These are phyloP conservation scores for Drosophila cardini DNA, from an alignment of 1,140 invertebrate species.

Conservation along the genomic window DNA sequence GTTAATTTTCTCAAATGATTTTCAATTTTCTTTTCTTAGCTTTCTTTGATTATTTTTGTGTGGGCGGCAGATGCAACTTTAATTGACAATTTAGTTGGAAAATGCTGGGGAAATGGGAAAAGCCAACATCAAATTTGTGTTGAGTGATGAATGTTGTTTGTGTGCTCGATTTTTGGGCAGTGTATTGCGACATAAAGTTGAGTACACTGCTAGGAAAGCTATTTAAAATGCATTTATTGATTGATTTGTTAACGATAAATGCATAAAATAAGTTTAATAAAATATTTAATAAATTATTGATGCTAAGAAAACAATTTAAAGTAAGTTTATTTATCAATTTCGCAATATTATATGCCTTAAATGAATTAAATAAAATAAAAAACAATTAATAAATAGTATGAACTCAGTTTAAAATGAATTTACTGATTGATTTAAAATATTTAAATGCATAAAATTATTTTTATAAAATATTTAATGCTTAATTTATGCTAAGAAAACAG, in stretches of 20 bases:
- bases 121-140: background rate
- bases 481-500: too few species aligned
- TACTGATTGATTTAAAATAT: too few species aligned
- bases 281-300: background rate
- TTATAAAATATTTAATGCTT: too few species aligned
- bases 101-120: slow-evolving; percentile 43
- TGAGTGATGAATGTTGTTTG: slow-evolving; percentile 25
- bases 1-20: slow-evolving; percentile 42
- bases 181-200: background rate
- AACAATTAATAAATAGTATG: background rate
- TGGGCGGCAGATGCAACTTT: slow-evolving; percentile 62
- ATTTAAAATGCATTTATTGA: too few species aligned
- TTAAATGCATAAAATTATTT: too few species aligned
- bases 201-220: background rate
- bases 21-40: slow-evolving; percentile 13
- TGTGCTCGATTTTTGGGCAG: slow-evolving; percentile 3
- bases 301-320: too few species aligned
- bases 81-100: slow-evolving; percentile 68
- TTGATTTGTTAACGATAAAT: too few species aligned
- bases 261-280: too few species aligned
- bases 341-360: background rate
- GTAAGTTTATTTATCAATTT: too few species aligned
- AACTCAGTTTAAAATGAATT: too few species aligned
- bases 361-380: slow-evolving; percentile 1
- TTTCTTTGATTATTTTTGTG: slow-evolving; percentile 11